Conservation (phyloP, 2,888 invertebrate species). For the Pristionchus maxplancki region DNA sequence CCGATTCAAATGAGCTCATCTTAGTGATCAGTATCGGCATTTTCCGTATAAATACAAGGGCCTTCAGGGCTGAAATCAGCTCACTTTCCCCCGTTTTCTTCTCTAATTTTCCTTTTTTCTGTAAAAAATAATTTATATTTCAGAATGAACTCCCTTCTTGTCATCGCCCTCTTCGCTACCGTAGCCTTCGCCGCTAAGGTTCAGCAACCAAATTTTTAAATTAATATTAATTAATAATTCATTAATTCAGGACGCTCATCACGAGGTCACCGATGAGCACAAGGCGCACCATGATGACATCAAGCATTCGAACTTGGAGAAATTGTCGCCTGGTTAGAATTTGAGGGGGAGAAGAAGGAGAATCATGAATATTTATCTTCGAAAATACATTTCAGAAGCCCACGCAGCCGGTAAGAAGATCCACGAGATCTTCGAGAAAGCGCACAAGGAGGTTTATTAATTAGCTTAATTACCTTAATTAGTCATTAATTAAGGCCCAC, state of each 20-base stretch:
- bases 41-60: neutral
- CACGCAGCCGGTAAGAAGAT: neutral
- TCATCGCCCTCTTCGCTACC: neutral
- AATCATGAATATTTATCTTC: neutral
- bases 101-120: neutral
- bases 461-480: neutral
- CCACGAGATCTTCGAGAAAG: neutral
- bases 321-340: constrained; percentile 9
- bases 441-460: constrained; percentile 1
- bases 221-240: neutral
- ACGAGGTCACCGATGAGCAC: neutral
- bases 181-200: neutral
- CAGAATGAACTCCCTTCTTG: neutral
- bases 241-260: neutral
- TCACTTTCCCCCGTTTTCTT: neutral
- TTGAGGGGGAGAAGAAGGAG: too few species aligned
- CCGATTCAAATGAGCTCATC: neutral
- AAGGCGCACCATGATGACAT: neutral
- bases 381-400: neutral
- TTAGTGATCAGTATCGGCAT: neutral
- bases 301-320: neutral
- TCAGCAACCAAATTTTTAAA: neutral
- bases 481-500: neutral
- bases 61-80: neutral
- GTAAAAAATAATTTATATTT: neutral